These are phyloP conservation scores for Drosophila tsacasi DNA, from an alignment of 1,140 invertebrate genomes.

Conservation along the genomic window DNA sequence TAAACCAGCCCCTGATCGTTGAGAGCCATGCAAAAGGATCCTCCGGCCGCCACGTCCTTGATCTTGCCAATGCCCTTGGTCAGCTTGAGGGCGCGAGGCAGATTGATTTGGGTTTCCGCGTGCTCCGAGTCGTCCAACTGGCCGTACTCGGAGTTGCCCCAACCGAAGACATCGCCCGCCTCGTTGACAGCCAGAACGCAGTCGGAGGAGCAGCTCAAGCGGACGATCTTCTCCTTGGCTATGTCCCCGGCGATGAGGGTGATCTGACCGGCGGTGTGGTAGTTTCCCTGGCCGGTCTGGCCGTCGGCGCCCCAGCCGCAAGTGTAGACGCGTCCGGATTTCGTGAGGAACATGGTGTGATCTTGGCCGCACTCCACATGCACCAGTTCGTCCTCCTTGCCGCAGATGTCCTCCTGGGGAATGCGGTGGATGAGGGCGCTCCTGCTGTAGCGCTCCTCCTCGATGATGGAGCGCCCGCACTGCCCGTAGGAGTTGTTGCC, in stretches of 20 bases:
- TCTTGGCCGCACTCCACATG: conserved; percentile 93
- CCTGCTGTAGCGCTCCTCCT: conserved; percentile 91
- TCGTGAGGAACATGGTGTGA: conserved; percentile 93
- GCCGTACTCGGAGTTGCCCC: conserved; percentile 98
- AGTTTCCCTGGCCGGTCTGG: conserved; percentile 94
- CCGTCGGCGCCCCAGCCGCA: conserved; percentile 98
- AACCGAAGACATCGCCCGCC: conserved; percentile 97
- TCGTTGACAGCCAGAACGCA: conserved; percentile 96
- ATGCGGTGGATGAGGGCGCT: conserved; percentile 90
- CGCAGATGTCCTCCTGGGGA: conserved; percentile 86
- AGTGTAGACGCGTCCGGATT: conserved; percentile 92
- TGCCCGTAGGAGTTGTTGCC: conserved; percentile 98
- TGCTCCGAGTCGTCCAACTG: conserved; percentile 88
- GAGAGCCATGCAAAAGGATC: conserved; percentile 91
- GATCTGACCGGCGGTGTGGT: conserved; percentile 87
- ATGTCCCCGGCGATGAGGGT: conserved; percentile 92
- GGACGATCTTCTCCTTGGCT: conserved; percentile 92
- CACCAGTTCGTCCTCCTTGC: conserved; percentile 88
- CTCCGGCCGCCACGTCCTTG: conserved; percentile 93
- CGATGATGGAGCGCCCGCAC: conserved; percentile 93
- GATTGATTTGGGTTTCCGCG: conserved; percentile 88
- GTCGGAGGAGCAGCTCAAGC: conserved; percentile 92
- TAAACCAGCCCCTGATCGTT: conserved; percentile 93
- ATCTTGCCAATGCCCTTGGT: conserved; percentile 90
- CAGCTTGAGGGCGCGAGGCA: conserved; percentile 89